phyloP scores from a whole-genome alignment of 2,797 vertebrate species.

The Rhabdophis nuchalis region DNA sequence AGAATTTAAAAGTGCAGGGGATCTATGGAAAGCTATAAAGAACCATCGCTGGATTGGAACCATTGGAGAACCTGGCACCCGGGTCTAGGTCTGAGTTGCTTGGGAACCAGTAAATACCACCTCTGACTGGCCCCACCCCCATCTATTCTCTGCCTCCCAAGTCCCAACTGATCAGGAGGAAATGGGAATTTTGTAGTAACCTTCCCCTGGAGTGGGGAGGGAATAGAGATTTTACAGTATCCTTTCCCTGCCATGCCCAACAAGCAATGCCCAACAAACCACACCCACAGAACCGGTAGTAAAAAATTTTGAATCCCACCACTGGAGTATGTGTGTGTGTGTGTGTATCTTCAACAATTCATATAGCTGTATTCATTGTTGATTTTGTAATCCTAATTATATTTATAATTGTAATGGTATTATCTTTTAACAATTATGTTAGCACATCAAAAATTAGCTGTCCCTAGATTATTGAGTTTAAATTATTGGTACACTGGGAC shows the following conservation, averaged over 20 bases:
- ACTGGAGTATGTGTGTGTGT: neutral
- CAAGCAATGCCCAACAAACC: too few species aligned
- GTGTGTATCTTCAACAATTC: neutral
- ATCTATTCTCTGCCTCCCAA: too few species aligned
- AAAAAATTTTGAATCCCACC: too few species aligned
- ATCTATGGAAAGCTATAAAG: neutral
- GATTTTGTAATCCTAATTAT: neutral
- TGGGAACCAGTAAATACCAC: too few species aligned
- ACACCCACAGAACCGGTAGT: too few species aligned
- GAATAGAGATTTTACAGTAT: too few species aligned
- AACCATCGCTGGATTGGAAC: neutral
- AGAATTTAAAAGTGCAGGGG: neutral
- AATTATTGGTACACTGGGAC: neutral
- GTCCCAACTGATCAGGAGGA: too few species aligned
- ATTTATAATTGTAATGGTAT: neutral
- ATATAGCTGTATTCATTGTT: neutral
- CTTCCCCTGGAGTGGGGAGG: too few species aligned
- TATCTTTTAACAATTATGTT: neutral
- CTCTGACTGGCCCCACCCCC: too few species aligned
- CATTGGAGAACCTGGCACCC: neutral
- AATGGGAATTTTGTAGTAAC: too few species aligned
- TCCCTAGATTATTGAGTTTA: neutral
- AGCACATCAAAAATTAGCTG: neutral
- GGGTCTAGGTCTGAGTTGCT: neutral
- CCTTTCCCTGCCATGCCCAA: too few species aligned